Percentiles rank a stretch among this genome's conserved stretches.
phyloP scores from a whole-genome alignment of 2,113 vertebrate genomes.

The Helogale parvula region DNA sequence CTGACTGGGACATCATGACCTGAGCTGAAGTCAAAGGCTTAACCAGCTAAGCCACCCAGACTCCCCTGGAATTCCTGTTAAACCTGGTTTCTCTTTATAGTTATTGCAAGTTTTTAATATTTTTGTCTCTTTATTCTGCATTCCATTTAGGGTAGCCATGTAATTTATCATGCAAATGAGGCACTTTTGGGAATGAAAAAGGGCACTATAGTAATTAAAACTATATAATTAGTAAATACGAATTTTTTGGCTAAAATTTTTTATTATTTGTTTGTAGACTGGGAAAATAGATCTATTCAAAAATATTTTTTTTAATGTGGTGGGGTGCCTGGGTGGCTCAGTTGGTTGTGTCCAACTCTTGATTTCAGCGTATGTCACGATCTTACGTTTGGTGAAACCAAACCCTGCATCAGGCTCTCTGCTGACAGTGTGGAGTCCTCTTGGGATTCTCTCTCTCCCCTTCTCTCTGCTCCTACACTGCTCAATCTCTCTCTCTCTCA shows the following conservation, averaged over 20 bases:
- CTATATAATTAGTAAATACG: background rate
- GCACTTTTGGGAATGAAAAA: background rate
- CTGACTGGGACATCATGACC: too few relatives aligned
- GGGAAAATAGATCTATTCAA: background rate
- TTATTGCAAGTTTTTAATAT: background rate
- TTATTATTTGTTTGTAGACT: background rate
- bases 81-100: background rate
- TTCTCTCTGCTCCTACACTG: too few relatives aligned
- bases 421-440: too few relatives aligned
- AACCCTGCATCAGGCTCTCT: too few relatives aligned
- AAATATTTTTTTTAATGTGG: background rate
- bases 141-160: background rate
- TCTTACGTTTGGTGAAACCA: too few relatives aligned
- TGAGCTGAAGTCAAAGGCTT: too few relatives aligned
- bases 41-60: too few relatives aligned
- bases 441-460: too few relatives aligned
- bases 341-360: too few relatives aligned
- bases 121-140: background rate
- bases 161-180: background rate
- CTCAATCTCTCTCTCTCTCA: too few relatives aligned
- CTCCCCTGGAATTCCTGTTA: background rate
- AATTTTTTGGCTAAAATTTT: background rate
- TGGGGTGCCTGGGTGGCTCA: too few relatives aligned
- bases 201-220: background rate
- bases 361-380: too few relatives aligned